Base-by-base conservation (phyloP, 2,797 vertebrate genomes). In the Amazona finschi region DNA sequence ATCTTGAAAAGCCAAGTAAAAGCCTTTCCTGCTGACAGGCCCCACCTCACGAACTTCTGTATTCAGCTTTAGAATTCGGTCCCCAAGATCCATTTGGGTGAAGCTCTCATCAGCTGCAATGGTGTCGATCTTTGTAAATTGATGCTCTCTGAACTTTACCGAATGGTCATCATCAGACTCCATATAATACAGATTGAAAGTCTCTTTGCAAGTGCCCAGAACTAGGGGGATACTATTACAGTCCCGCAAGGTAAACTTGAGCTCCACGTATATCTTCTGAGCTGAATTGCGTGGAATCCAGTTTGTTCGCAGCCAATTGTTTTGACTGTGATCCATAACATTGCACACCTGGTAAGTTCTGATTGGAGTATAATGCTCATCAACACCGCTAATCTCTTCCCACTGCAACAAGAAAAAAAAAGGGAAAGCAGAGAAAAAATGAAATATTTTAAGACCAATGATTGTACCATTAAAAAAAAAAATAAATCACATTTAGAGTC, bases 261-360 rank as follows among this genome's bases (percentile, higher is more conserved):
- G 98, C 95, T 99, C 99, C 95, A 99, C 99, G 5, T 99, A 99
- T 93, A 99, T 98, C 98, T 99, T 99, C 98, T 99, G 99, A 87
- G 99, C 99, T 15, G 99, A 99, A 95, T 98, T 99, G 66, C 99
- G 99, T 20, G 99, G 97, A 94, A 99, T 99, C 99, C 99, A 99
- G 97, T 99, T 99, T 96, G 99, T 99, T 94, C 99, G 98, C 95
- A 99, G 98, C 99, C 99, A 99, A 93, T 99, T 99, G 97, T 99
- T 99, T 97, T 99, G 99, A 96, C 98, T 99, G 89, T 99, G 99
- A 94, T 99, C 99, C 99, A 99, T 99, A 92, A 99, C 99, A 64
- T 99, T 99, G 98, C 99, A 99, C 89, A 99, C 99, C 96, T 99
- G 99, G 97, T 99, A 99, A 78, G 99, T 99, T 96, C 99, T 98